Percentiles rank a stretch among this genome's conserved stretches.
Evolutionary conservation across 2,113 vertebrate genomes (phyloP).

Genomic region (Tringa solitaria): DNA sequence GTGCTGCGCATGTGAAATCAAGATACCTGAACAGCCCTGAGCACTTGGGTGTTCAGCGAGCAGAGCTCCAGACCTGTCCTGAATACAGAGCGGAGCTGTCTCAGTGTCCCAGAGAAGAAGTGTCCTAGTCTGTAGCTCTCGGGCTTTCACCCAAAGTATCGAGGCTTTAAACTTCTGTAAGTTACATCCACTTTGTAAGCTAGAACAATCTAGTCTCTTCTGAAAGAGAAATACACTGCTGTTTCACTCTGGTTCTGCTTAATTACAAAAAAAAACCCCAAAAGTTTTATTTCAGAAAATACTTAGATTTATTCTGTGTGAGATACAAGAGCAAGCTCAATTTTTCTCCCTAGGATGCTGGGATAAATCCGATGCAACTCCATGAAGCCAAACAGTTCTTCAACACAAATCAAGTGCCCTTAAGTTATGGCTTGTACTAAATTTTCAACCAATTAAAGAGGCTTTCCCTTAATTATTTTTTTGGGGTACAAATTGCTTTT

Average conservation of each 20-base stretch:
- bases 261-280: neutral
- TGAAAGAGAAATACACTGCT: neutral
- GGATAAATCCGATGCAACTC: neutral
- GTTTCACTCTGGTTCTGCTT: neutral
- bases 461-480: neutral
- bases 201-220: neutral
- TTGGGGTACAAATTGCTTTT: neutral
- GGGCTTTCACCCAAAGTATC: neutral
- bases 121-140: neutral
- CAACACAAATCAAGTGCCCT: slow-evolving; percentile 9
- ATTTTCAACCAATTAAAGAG: neutral
- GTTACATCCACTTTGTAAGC: neutral
- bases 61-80: neutral
- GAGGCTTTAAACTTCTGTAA: neutral
- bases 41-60: neutral
- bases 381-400: slow-evolving; percentile 8
- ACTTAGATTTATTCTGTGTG: neutral
- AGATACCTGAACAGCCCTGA: neutral
- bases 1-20: neutral
- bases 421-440: slow-evolving; percentile 1
- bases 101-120: neutral
- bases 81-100: neutral
- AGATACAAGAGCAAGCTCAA: neutral
- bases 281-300: slow-evolving; percentile 7
- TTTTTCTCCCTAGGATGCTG: neutral